Evolutionary conservation across 2,113 vertebrate genomes (phyloP).

Genomic region (Neolamprologus caudopunctatus): DNA sequence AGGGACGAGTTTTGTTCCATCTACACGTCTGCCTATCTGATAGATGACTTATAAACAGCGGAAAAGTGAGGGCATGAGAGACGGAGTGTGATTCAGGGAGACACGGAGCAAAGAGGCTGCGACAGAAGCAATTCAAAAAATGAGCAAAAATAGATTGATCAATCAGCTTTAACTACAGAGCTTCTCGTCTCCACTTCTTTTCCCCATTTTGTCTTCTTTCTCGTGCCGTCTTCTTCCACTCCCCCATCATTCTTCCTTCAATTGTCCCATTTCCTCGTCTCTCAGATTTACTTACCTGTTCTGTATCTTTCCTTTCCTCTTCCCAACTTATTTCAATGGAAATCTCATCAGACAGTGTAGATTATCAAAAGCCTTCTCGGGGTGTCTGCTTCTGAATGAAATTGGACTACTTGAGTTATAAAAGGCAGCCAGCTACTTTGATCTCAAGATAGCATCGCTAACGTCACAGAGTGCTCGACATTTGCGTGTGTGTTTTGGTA

Average conservation of each 20-base stretch:
- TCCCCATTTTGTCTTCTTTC: neutral
- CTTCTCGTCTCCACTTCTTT: neutral
- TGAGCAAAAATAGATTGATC: neutral
- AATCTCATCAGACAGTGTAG: neutral
- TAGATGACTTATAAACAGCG: neutral
- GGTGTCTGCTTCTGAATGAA: neutral
- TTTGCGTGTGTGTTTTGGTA: neutral
- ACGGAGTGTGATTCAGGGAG: neutral
- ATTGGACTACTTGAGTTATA: constrained; percentile 8
- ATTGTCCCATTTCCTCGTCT: neutral
- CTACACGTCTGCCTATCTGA: constrained; percentile 5
- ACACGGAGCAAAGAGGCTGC: neutral
- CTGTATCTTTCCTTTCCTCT: neutral
- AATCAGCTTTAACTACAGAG: neutral
- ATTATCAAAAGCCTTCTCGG: neutral
- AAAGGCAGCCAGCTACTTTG: neutral
- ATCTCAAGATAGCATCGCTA: neutral
- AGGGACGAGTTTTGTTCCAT: neutral
- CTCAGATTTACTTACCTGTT: neutral
- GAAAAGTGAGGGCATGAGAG: neutral
- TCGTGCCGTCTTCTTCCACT: rapidly evolving
- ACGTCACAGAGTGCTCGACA: neutral
- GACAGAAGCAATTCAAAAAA: neutral
- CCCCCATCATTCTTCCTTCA: neutral
- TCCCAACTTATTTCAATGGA: neutral